phyloP scores from a whole-genome alignment of 2,797 vertebrate genomes.

The Leontopithecus rosalia region DNA sequence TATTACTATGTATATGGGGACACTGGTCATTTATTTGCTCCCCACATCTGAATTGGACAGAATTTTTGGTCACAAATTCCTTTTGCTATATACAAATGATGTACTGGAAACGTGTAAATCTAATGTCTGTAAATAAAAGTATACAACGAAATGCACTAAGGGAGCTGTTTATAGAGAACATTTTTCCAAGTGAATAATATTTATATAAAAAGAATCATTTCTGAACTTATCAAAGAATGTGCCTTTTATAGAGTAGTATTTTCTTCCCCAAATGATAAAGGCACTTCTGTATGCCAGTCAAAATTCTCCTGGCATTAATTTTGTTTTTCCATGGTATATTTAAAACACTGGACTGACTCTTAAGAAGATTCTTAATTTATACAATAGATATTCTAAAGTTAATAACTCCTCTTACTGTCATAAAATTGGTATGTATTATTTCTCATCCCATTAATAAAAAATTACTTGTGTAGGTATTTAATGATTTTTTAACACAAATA shows the following conservation, averaged over 20 bases:
- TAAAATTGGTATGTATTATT: slow-evolving; percentile 69
- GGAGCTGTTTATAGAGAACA: not conserved
- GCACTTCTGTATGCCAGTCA: not conserved
- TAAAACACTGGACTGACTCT: slow-evolving; percentile 31
- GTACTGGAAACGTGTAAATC: not conserved
- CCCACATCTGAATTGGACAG: not conserved
- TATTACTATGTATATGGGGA: not conserved
- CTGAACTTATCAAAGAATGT: slow-evolving; percentile 14
- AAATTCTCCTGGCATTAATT: slow-evolving; percentile 43
- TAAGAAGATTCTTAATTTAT: slow-evolving; percentile 54
- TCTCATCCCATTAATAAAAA: slow-evolving; percentile 64
- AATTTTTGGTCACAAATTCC: not conserved
- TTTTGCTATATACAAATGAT: not conserved
- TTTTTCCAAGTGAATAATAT: slow-evolving; percentile 28
- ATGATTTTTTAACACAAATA: slow-evolving; percentile 65
- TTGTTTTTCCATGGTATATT: slow-evolving; percentile 43
- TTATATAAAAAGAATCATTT: not conserved
- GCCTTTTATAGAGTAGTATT: not conserved
- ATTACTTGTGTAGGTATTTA: slow-evolving; percentile 51
- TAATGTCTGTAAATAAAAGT: slow-evolving; percentile 10
- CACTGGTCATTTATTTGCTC: not conserved
- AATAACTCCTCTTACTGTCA: slow-evolving; percentile 50
- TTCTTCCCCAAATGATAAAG: slow-evolving; percentile 28
- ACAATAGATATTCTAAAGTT: slow-evolving; percentile 54
- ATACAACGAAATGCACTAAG: not conserved